These are phyloP conservation scores for Drosophila grimshawi DNA, from an alignment of 1,140 invertebrate species.

Conservation along the genomic window DNA sequence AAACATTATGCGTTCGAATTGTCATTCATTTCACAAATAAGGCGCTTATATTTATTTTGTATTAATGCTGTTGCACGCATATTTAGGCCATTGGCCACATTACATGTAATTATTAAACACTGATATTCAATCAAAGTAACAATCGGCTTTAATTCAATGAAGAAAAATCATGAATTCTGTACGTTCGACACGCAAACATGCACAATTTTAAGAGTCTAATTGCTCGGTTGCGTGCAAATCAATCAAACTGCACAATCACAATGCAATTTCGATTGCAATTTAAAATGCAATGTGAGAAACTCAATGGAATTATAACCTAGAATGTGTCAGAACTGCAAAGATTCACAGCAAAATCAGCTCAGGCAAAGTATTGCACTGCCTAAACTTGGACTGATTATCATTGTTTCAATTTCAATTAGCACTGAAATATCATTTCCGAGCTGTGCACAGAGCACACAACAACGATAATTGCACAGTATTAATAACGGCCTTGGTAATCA, in stretches of 20 bases:
- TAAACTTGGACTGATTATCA: neutral
- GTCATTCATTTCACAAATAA: too few species aligned
- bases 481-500: too few species aligned
- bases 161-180: neutral
- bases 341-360: neutral
- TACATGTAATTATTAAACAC: neutral
- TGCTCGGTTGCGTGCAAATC: neutral
- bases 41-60: neutral
- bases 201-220: neutral
- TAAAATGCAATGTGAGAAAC: neutral
- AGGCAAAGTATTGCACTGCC: neutral
- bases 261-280: neutral
- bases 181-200: neutral
- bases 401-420: too few species aligned
- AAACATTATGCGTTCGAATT: too few species aligned
- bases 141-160: conserved; percentile 3
- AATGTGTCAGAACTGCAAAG: neutral
- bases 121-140: neutral
- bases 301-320: neutral
- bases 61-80: neutral
- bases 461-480: too few species aligned
- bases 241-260: conserved; percentile 1
- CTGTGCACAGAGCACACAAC: too few species aligned
- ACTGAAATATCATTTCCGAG: too few species aligned
- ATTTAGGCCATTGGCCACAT: neutral